Percentiles rank a stretch among this genome's conserved stretches.
Evolutionary conservation across 2,888 invertebrate genomes (phyloP).

Genomic region (Drosophila cognata): DNA sequence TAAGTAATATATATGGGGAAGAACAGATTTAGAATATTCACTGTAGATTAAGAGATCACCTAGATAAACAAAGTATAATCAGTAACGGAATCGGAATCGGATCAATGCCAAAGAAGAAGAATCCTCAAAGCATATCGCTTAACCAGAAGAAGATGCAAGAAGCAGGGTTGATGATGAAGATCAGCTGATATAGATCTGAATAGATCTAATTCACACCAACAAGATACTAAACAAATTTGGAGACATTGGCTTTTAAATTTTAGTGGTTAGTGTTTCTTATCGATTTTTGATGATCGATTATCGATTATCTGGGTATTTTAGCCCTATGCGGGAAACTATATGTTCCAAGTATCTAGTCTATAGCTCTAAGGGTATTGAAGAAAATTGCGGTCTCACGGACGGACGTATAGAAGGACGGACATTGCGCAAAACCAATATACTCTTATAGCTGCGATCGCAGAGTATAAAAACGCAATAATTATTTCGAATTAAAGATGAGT

Average conservation of each 20-base stretch:
- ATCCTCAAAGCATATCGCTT: not conserved
- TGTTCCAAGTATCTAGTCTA: not conserved
- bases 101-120: not conserved
- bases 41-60: not conserved
- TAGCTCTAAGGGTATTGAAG: not conserved
- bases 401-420: too few species aligned
- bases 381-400: too few species aligned
- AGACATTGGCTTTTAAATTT: too few species aligned
- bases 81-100: not conserved
- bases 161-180: too few species aligned
- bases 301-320: too few species aligned
- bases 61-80: not conserved
- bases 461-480: not conserved
- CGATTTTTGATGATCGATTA: too few species aligned
- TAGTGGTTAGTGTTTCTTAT: too few species aligned
- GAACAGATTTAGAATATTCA: not conserved
- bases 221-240: too few species aligned
- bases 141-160: not conserved
- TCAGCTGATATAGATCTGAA: too few species aligned
- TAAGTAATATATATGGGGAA: not conserved
- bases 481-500: not conserved
- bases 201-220: too few species aligned
- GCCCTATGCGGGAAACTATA: not conserved
- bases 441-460: not conserved
- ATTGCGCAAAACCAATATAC: not conserved